Conservation (phyloP, 1,140 invertebrate genomes). For the Neodiprion virginianus region DNA sequence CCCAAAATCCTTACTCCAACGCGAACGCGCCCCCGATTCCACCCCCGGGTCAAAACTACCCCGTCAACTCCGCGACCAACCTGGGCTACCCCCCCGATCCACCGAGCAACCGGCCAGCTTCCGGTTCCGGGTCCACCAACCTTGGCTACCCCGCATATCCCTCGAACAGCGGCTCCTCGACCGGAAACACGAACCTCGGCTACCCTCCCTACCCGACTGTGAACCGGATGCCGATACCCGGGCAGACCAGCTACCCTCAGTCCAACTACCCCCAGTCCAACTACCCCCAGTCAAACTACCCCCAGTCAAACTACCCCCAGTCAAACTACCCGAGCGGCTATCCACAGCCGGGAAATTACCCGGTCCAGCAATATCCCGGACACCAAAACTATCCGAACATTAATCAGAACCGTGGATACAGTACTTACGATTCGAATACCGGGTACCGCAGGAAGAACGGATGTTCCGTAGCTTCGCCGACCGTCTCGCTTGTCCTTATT, state of each 20-base stretch:
- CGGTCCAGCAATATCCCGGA: constrained; percentile 20
- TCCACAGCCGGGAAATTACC: constrained; percentile 28
- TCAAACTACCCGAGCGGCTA: constrained; percentile 3
- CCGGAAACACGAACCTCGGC: constrained; percentile 37
- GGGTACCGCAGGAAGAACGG: constrained; percentile 17
- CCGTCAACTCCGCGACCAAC: constrained; percentile 32
- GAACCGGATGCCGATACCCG: constrained; percentile 49
- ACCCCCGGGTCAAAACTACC: constrained; percentile 31
- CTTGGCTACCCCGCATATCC: background rate
- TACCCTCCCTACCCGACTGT: constrained; percentile 51
- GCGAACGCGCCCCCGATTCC: constrained; percentile 52
- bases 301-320: constrained; percentile 26
- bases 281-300: background rate
- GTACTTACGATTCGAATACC: constrained; percentile 30
- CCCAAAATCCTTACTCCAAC: constrained; percentile 39
- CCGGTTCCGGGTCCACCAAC: constrained; percentile 16
- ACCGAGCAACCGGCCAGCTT: constrained; percentile 27
- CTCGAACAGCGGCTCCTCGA: constrained; percentile 30
- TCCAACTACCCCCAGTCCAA: constrained; percentile 24
- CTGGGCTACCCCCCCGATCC: constrained; percentile 51
- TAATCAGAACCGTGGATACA: constrained; percentile 33
- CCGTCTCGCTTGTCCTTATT: constrained; percentile 12
- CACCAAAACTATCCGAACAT: constrained; percentile 30
- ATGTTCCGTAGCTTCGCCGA: constrained; percentile 10
- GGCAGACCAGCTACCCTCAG: constrained; percentile 30